Conservation (phyloP, 1,140 invertebrate genomes). For the Tetragnatha versicolor region DNA sequence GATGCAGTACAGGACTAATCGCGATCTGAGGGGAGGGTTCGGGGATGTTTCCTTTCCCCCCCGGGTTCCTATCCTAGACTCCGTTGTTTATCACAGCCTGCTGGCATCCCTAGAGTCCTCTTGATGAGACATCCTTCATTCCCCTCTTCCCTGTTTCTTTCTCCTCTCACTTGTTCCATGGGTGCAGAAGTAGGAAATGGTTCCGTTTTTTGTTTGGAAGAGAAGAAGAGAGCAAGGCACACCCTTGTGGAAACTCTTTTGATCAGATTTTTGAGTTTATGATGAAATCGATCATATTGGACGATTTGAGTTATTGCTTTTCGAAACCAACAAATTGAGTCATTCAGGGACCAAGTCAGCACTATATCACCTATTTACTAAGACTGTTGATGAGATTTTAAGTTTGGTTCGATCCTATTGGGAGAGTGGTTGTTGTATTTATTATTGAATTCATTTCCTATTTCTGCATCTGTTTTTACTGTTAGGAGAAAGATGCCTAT, state of each 20-base stretch:
- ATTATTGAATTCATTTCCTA: slow-evolving; percentile 34
- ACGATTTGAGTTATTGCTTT: no score
- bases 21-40: background rate
- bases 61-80: slow-evolving; percentile 53
- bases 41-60: slow-evolving; percentile 16
- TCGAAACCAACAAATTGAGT: no score
- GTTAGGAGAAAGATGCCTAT: slow-evolving; percentile 14
- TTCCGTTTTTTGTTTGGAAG: background rate
- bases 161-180: background rate
- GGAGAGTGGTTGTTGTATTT: background rate
- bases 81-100: slow-evolving; percentile 57
- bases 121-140: slow-evolving; percentile 49
- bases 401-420: no score
- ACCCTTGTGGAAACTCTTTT: background rate
- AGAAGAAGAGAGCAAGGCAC: background rate
- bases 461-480: background rate
- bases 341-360: slow-evolving; percentile 16
- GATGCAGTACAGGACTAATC: slow-evolving; percentile 49
- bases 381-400: no score
- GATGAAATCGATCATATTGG: no score
- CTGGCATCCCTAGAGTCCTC: slow-evolving; percentile 56
- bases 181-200: slow-evolving; percentile 35
- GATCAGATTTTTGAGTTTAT: no score
- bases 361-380: background rate
- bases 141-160: background rate